These are phyloP conservation scores for Regulus satrapa DNA, from an alignment of 2,113 vertebrate species.

Conservation along the genomic window DNA sequence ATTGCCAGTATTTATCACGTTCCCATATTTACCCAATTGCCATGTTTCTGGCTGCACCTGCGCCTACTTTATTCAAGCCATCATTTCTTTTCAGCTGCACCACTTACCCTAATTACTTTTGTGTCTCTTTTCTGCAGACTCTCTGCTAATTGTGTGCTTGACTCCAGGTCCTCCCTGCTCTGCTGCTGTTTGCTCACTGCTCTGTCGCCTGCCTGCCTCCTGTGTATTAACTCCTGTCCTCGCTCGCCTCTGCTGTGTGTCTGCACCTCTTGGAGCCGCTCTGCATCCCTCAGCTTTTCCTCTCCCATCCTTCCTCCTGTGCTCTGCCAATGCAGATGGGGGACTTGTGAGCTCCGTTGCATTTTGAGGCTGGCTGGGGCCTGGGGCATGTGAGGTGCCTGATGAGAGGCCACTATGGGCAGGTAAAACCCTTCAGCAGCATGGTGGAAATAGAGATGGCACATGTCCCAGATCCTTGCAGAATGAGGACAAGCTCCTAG, in stretches of 20 bases:
- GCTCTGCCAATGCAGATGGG: not conserved
- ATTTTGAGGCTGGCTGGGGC: not conserved
- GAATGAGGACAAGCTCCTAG: constrained; percentile 15
- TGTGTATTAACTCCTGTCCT: not conserved
- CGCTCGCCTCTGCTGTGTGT: not conserved
- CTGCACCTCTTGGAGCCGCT: not conserved
- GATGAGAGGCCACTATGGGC: not conserved
- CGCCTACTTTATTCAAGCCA: not conserved
- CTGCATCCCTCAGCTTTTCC: not conserved
- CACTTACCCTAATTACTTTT: constrained; percentile 32
- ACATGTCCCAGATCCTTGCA: not conserved
- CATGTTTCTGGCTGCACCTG: not conserved
- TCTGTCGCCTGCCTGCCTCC: not conserved
- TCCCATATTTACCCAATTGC: not conserved
- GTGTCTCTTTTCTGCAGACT: constrained; percentile 20
- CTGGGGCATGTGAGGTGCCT: not conserved
- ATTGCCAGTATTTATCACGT: not conserved
- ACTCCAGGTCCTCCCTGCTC: not conserved
- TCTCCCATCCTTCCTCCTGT: not conserved
- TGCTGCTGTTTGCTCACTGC: not conserved
- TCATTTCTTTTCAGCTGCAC: constrained; percentile 13
- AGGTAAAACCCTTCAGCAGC: not conserved
- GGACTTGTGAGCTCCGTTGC: not conserved
- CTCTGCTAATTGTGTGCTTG: constrained; percentile 15
- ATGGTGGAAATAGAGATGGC: not conserved